Base-by-base conservation (phyloP, 2,113 vertebrate genomes). In the Tragelaphus imberbis region DNA sequence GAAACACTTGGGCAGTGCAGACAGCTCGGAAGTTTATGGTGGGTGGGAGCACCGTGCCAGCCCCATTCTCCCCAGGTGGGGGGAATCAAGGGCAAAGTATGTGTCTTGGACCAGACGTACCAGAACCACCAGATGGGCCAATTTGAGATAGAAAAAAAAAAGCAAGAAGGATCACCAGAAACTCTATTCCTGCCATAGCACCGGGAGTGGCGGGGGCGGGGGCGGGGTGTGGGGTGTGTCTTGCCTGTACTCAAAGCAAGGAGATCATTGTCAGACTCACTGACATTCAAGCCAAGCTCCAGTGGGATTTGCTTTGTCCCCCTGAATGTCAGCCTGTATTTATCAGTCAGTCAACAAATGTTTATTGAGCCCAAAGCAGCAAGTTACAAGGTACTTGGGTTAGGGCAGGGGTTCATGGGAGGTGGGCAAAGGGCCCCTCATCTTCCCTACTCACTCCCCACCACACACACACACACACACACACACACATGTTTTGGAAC, bases 341-440 rank as follows among this genome's bases (percentile, higher is more conserved):
- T 95, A 91, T 96, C 91, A 96, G 93, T 97, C 82, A 85, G 80
- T 90, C 95, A 97, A 97, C 95, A 97, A 95, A 97, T 97, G 96
- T 91, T 88, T 91, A 89, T 82, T 77, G 85, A 97, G 90, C 87
- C 90, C 95, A 91, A 81, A 51, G 68, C 58, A 90, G 80, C 84
- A 95, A 95, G 68, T 95, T 88, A 97, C 61, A 96, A 96, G 61
- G 55, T 36, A 86, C 53, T 21, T 79, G 68, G 88, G 27, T 93
- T 91, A 56, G 81, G 61, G 79, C 59, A 71, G 25, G 58, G 56
- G 79, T 61, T 95, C 10, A 1, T 79, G 28, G 33, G 28, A 33
- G 63, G 3, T 81, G 77, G 25, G 81, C 5, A 92, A 59, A 27
- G 44, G 53, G 44, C 9, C 44, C 49, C 59, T 88, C 68, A 63